A percentile compares a stretch with the other conserved stretches of the same genome.
Evolutionary conservation across 2,888 invertebrate genomes (phyloP).

Genomic region (Xestia c-nigrum): DNA sequence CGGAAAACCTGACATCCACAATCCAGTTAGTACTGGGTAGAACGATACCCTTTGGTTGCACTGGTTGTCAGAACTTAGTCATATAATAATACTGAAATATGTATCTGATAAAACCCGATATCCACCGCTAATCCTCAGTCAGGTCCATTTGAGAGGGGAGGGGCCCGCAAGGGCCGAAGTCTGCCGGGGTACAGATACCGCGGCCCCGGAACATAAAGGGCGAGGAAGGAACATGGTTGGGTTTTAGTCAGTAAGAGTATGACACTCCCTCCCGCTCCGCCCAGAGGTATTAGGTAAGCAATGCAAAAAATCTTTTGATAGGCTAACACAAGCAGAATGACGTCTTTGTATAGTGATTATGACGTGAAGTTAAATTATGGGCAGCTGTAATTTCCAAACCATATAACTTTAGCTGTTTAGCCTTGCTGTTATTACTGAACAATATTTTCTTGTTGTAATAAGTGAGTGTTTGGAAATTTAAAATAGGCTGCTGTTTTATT

Average conservation of each 20-base stretch:
- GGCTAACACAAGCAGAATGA: constrained; percentile 13
- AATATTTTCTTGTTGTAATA: constrained; percentile 36
- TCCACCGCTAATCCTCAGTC: not conserved
- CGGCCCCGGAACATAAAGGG: no score
- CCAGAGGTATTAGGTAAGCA: not conserved
- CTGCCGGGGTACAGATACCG: no score
- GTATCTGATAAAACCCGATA: not conserved
- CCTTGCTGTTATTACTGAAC: constrained; percentile 30
- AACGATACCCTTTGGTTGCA: no score
- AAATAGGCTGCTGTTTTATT: constrained; percentile 16
- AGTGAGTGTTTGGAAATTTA: constrained; percentile 22
- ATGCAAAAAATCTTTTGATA: constrained; percentile 7
- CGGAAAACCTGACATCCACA: no score
- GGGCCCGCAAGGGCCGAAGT: no score
- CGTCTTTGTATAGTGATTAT: constrained; percentile 35
- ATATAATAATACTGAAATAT: no score
- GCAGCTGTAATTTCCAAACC: constrained; percentile 50
- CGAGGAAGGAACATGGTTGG: no score
- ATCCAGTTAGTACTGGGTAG: no score
- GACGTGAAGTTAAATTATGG: constrained; percentile 41
- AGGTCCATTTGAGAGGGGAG: not conserved
- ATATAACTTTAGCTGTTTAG: constrained; percentile 43
- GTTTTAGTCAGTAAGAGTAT: no score
- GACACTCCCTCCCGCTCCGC: no score
- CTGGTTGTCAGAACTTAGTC: no score